phyloP scores from a whole-genome alignment of 2,797 vertebrate species.

The Hemitrygon akajei region DNA sequence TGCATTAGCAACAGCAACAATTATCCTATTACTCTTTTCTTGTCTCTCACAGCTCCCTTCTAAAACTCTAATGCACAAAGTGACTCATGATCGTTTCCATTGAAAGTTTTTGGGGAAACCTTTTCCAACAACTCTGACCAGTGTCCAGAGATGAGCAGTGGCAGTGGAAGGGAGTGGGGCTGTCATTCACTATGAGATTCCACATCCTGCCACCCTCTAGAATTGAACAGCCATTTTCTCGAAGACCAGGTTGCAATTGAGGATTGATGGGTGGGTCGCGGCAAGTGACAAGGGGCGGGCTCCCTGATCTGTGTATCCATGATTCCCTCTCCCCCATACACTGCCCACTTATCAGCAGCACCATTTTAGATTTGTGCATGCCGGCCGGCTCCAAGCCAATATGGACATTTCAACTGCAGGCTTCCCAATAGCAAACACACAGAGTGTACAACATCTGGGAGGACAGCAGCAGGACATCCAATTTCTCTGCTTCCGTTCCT shows the following conservation, averaged over 20 bases:
- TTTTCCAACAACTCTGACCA: not conserved
- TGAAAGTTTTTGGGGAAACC: not conserved
- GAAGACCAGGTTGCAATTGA: not conserved
- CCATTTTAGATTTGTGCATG: too few species aligned
- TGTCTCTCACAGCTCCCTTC: not conserved
- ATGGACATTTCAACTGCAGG: too few species aligned
- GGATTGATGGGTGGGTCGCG: not conserved
- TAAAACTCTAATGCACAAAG: too few species aligned
- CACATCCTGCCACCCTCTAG: not conserved
- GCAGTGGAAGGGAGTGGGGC: too few species aligned
- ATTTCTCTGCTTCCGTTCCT: too few species aligned
- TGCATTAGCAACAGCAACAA: too few species aligned
- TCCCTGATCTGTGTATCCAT: not conserved
- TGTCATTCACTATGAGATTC: not conserved
- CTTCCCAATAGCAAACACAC: too few species aligned
- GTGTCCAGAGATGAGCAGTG: not conserved
- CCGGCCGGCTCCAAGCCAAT: too few species aligned
- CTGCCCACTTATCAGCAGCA: too few species aligned
- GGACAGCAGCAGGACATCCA: too few species aligned
- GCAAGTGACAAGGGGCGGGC: not conserved
- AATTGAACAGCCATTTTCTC: not conserved
- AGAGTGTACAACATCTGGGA: too few species aligned
- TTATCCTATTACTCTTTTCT: not conserved
- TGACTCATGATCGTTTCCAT: not conserved
- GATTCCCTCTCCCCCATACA: too few species aligned